phyloP scores from a whole-genome alignment of 1,140 invertebrate genomes.

The Choristoneura fumiferana region DNA sequence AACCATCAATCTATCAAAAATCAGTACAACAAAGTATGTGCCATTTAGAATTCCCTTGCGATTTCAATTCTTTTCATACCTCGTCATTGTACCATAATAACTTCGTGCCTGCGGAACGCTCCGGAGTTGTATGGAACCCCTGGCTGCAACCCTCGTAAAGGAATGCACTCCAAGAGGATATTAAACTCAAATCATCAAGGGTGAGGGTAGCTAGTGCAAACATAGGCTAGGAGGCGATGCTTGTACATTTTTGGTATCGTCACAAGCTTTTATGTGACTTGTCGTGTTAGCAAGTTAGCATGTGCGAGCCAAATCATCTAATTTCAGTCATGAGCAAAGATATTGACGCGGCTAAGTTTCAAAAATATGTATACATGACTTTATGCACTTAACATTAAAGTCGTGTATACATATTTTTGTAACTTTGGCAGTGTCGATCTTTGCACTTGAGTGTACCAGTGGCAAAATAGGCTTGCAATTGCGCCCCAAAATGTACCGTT shows the following conservation, averaged over 20 bases:
- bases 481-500: too few relatives aligned
- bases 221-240: slow-evolving; percentile 24
- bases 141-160: slow-evolving; percentile 37
- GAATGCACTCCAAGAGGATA: slow-evolving; percentile 68
- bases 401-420: too few relatives aligned
- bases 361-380: too few relatives aligned
- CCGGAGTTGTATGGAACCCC: background rate
- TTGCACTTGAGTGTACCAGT: too few relatives aligned
- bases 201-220: slow-evolving; percentile 32
- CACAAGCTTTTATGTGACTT: too few relatives aligned
- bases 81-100: slow-evolving; percentile 36
- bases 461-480: too few relatives aligned
- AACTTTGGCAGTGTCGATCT: too few relatives aligned
- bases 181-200: slow-evolving; percentile 74
- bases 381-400: too few relatives aligned
- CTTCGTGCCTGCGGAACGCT: slow-evolving; percentile 22
- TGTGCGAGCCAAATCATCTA: too few relatives aligned
- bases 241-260: background rate
- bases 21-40: slow-evolving; percentile 16
- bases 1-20: slow-evolving; percentile 6
- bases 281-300: too few relatives aligned
- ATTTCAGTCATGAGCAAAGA: too few relatives aligned
- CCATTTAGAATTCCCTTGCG: slow-evolving; percentile 11
- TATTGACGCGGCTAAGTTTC: too few relatives aligned
- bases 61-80: slow-evolving; percentile 25